These are phyloP conservation scores for Pristionchus arcanus DNA, from an alignment of 2,888 invertebrate genomes.

Conservation along the genomic window DNA sequence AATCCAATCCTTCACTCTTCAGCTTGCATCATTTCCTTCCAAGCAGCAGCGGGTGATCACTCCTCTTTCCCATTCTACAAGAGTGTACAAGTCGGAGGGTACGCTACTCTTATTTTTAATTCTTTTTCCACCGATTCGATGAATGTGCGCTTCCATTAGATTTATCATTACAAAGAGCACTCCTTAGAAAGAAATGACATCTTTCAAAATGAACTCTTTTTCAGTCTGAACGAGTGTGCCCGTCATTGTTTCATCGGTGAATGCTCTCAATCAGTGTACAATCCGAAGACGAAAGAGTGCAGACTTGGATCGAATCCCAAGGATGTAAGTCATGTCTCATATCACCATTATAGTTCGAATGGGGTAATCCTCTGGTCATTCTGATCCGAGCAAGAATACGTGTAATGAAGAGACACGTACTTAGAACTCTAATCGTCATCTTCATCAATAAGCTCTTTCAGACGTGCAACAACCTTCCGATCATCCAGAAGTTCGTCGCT, in stretches of 20 bases:
- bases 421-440: not conserved
- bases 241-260: constrained; percentile 75
- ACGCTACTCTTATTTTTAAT: not conserved
- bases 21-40: constrained; percentile 77
- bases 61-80: constrained; percentile 54
- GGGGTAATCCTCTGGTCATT: too few species aligned
- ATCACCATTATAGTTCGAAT: not conserved
- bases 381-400: too few species aligned
- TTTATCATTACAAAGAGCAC: too few species aligned
- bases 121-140: not conserved
- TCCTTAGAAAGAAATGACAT: not conserved
- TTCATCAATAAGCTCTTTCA: not conserved
- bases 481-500: constrained; percentile 46
- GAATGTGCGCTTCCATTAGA: too few species aligned
- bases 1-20: constrained; percentile 57
- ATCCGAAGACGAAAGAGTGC: constrained; percentile 65
- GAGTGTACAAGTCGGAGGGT: constrained; percentile 41
- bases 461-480: constrained; percentile 21
- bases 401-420: not conserved
- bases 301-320: constrained; percentile 60
- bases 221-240: constrained; percentile 76
- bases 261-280: constrained; percentile 73
- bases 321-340: constrained; percentile 13
- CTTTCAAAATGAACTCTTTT: not conserved
- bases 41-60: constrained; percentile 66